Evolutionary conservation across 2,113 vertebrate species (phyloP).

Genomic region (Shinisaurus crocodilurus): DNA sequence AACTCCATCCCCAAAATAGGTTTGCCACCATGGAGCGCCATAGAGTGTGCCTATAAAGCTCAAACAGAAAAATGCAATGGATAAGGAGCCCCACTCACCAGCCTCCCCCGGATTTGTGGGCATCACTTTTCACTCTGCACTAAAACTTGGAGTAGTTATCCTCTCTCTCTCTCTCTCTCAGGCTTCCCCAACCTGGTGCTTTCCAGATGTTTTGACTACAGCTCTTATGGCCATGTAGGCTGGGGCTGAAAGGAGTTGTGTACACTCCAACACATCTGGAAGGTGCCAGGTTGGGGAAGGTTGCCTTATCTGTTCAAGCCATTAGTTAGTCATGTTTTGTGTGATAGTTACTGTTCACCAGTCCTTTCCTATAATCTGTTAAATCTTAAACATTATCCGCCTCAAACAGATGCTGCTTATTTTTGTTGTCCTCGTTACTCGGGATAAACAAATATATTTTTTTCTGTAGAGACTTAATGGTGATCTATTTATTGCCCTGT

Average conservation of each 20-base stretch:
- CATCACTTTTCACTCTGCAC: neutral
- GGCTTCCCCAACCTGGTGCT: neutral
- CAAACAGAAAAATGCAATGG: no score
- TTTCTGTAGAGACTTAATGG: neutral
- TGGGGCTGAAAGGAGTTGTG: neutral
- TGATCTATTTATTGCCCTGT: conserved; percentile 27
- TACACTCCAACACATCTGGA: neutral
- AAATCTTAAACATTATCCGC: neutral
- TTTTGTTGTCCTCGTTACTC: neutral
- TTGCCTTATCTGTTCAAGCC: neutral
- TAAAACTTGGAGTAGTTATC: neutral
- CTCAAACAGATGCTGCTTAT: neutral
- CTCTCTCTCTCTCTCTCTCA: neutral
- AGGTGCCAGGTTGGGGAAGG: neutral
- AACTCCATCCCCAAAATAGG: no score
- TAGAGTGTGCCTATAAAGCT: no score
- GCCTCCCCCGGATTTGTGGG: neutral
- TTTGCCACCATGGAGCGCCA: no score
- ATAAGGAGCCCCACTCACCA: no score
- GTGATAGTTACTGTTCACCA: neutral
- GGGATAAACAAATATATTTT: neutral
- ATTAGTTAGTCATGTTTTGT: rapidly evolving
- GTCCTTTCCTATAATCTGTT: neutral
- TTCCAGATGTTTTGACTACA: neutral
- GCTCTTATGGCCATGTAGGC: neutral